These are phyloP conservation scores for Cyclura pinguis DNA, from an alignment of 2,797 vertebrate genomes.

Conservation along the genomic window DNA sequence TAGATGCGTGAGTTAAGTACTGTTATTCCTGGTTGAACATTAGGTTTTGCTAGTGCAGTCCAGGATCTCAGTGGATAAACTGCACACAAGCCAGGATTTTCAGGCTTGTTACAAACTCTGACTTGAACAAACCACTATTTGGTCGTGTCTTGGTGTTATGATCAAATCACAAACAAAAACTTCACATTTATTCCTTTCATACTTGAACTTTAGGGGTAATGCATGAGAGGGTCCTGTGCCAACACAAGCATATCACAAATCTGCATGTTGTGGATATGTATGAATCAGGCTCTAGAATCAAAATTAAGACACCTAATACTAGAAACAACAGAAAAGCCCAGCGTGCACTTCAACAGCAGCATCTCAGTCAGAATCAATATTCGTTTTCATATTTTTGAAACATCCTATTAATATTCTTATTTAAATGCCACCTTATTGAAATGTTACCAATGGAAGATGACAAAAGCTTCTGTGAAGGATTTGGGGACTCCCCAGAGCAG, in stretches of 20 bases:
- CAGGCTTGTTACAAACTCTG: not conserved
- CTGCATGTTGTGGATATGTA: not conserved
- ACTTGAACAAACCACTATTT: not conserved
- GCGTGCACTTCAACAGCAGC: not conserved
- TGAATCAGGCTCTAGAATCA: not conserved
- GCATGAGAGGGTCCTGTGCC: not conserved
- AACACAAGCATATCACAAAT: not conserved
- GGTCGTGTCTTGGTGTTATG: too few relatives aligned
- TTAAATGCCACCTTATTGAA: not conserved
- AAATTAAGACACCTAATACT: not conserved
- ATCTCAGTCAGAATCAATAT: not conserved
- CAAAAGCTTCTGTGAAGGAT: not conserved
- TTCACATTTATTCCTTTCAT: not conserved
- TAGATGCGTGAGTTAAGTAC: too few relatives aligned
- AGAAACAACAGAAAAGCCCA: conserved; percentile 8
- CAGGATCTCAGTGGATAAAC: not conserved
- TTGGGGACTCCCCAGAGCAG: not conserved
- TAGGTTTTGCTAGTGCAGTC: too few relatives aligned
- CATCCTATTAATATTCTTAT: conserved; percentile 4
- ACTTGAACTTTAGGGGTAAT: not conserved
- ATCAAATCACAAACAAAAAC: not conserved
- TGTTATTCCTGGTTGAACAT: too few relatives aligned
- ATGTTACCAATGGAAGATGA: not conserved
- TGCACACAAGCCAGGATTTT: not conserved
- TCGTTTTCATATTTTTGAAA: conserved; percentile 9